Conservation (phyloP, 2,113 vertebrate genomes). For the Trematomus loennbergii region DNA sequence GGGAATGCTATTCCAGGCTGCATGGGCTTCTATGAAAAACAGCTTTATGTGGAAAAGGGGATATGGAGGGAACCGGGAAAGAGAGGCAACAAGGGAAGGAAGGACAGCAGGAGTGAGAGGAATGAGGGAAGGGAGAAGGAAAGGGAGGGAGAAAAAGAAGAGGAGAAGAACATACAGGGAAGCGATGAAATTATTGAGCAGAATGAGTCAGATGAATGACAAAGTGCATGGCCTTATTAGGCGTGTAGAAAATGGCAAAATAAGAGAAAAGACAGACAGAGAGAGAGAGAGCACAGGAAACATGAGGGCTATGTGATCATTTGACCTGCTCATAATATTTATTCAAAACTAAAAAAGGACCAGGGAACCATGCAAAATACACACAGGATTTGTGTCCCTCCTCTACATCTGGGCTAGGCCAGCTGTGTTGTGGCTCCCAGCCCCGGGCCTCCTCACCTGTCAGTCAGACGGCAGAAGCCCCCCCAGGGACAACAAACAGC, state of each 20-base stretch:
- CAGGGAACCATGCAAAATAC: constrained; percentile 17
- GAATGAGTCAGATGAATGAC: constrained; percentile 35
- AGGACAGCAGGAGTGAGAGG: constrained; percentile 58
- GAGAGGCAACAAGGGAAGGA: constrained; percentile 77
- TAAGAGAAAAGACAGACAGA: constrained; percentile 1
- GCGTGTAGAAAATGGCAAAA: constrained; percentile 31
- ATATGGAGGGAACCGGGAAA: constrained; percentile 77
- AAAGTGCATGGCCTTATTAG: constrained; percentile 11
- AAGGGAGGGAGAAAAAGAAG: constrained; percentile 12
- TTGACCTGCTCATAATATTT: constrained; percentile 46
- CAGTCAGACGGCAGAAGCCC: constrained; percentile 73
- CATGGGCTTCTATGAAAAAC: constrained; percentile 86
- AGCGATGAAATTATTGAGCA: constrained; percentile 12
- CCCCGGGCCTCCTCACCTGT: constrained; percentile 76
- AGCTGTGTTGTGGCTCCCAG: constrained; percentile 78
- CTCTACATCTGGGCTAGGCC: constrained; percentile 75
- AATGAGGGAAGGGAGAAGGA: constrained; percentile 35
- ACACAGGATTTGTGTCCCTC: constrained; percentile 58
- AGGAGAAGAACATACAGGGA: constrained; percentile 19
- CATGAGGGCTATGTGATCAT: constrained; percentile 3
- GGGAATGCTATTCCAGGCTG: constrained; percentile 87
- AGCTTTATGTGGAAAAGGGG: constrained; percentile 88
- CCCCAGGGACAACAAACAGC: constrained; percentile 77
- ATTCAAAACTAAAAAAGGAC: constrained; percentile 35
- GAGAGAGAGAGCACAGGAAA: constrained; percentile 22